phyloP scores from a whole-genome alignment of 1,140 invertebrate species.

The Zaprionus gabonicus region DNA sequence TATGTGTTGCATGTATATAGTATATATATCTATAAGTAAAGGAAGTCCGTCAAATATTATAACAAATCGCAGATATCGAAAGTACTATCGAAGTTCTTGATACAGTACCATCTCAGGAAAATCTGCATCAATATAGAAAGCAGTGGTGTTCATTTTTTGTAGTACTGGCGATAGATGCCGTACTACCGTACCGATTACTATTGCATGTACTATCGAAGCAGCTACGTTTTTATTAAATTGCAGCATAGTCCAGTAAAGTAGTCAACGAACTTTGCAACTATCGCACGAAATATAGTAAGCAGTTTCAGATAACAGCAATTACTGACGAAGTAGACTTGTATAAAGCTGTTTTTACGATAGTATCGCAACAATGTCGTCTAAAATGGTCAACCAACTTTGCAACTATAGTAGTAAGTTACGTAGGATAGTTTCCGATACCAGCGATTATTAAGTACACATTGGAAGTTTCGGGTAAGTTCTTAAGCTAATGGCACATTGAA shows the following conservation, averaged over 20 bases:
- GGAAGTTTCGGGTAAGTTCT: constrained; percentile 43
- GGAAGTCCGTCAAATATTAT: neutral
- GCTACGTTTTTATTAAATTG: no score
- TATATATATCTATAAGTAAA: constrained; percentile 16
- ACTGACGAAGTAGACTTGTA: no score
- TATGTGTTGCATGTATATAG: constrained; percentile 2
- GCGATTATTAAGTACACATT: constrained; percentile 38
- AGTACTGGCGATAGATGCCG: no score
- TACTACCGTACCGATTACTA: no score
- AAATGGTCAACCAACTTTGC: no score
- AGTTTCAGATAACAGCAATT: neutral
- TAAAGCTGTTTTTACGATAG: no score
- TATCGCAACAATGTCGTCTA: no score
- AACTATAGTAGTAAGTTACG: neutral
- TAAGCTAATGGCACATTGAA: constrained; percentile 79
- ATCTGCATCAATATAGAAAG: neutral
- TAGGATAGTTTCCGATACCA: neutral
- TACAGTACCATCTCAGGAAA: no score
- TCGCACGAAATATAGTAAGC: neutral
- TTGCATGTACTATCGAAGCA: neutral
- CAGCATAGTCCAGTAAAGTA: no score
- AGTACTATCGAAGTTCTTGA: neutral
- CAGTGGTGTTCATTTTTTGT: no score
- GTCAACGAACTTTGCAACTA: neutral
- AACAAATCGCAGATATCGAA: neutral